These are phyloP conservation scores for Cybosia mesomella DNA, from an alignment of 2,888 invertebrate species.

Conservation along the genomic window DNA sequence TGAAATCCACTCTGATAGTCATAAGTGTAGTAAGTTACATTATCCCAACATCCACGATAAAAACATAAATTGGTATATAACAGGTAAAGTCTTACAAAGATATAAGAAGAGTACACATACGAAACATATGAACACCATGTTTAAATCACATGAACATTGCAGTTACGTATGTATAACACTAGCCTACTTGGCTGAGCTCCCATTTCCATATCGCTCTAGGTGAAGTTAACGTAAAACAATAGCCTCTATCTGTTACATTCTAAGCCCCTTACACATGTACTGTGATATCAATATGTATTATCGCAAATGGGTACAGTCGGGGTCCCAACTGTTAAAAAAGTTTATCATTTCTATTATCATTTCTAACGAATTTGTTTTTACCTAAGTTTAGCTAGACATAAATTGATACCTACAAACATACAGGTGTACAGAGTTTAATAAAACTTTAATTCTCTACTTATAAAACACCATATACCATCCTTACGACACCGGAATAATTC, in stretches of 20 bases:
- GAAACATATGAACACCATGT: background rate
- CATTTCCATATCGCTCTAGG: constrained; percentile 38
- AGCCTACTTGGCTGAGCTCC: constrained; percentile 36
- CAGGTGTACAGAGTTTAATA: too few species aligned
- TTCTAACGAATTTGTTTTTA: background rate
- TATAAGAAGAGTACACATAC: background rate
- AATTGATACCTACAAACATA: too few species aligned
- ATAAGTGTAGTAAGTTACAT: too few species aligned
- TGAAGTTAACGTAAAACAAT: constrained; percentile 44
- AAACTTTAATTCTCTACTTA: too few species aligned
- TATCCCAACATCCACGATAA: too few species aligned
- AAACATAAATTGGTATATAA: too few species aligned
- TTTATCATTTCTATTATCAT: background rate
- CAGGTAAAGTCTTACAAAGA: background rate
- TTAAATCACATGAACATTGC: constrained; percentile 32
- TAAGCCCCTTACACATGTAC: constrained; percentile 40
- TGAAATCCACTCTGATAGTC: too few species aligned
- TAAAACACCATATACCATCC: too few species aligned
- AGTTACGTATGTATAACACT: constrained; percentile 24
- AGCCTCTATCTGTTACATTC: constrained; percentile 48
- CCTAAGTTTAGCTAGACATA: too few species aligned
- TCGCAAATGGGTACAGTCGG: constrained; percentile 33
- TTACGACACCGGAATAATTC: too few species aligned
- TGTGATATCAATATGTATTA: constrained; percentile 36
- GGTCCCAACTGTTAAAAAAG: constrained; percentile 19